phyloP scores from a whole-genome alignment of 92 coral and sea anemone species.

The Meandrina meandrites region DNA sequence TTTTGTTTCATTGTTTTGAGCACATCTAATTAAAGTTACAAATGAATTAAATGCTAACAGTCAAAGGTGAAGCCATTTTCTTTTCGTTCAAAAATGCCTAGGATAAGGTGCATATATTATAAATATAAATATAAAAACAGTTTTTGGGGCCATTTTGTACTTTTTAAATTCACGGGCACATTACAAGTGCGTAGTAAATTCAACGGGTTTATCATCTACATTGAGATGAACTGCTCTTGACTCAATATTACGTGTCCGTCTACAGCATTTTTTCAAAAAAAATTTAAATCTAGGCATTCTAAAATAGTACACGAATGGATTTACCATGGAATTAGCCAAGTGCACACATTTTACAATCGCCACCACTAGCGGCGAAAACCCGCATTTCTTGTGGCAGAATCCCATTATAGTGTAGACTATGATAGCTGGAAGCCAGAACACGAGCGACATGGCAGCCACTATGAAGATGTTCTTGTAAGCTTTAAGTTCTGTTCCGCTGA shows the following conservation, averaged over 20 bases:
- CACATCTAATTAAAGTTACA: too few species aligned
- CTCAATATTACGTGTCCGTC: neutral
- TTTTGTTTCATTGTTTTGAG: too few species aligned
- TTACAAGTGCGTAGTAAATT: neutral
- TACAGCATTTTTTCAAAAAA: neutral
- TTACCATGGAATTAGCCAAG: constrained; percentile 11
- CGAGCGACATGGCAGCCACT: constrained; percentile 2
- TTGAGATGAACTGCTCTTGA: neutral
- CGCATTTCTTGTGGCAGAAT: neutral
- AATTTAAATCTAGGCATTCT: constrained; percentile 14
- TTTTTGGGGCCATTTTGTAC: too few species aligned
- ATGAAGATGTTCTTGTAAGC: neutral
- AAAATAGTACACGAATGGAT: constrained; percentile 14
- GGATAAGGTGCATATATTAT: too few species aligned
- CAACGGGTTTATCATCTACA: neutral
- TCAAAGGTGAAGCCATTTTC: too few species aligned
- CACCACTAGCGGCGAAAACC: neutral
- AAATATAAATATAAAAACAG: too few species aligned
- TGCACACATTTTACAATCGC: neutral
- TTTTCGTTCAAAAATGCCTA: too few species aligned
- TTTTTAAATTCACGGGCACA: too few species aligned
- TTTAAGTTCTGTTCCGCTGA: neutral
- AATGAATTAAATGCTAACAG: too few species aligned
- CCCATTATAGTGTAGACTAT: neutral
- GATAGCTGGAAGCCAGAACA: constrained; percentile 10